phyloP scores from a whole-genome alignment of 1,140 invertebrate genomes.

The Proales similis region DNA sequence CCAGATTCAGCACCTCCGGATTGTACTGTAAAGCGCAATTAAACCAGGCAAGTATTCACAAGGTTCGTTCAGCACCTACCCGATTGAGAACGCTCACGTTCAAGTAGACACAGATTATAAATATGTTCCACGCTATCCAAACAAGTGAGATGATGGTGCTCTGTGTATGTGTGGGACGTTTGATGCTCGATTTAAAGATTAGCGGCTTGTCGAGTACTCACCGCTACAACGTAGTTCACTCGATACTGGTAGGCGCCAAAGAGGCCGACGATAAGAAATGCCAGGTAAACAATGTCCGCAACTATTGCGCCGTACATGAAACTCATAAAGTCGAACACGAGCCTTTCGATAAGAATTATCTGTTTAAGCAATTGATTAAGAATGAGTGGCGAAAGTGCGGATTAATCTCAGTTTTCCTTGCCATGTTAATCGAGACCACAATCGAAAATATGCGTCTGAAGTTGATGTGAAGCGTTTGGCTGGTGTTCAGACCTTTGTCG shows the following conservation, averaged over 20 bases:
- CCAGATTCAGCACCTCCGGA: constrained; percentile 18
- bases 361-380: constrained; percentile 6
- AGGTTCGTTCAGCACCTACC: neutral
- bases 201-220: neutral
- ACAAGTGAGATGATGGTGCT: constrained; percentile 1
- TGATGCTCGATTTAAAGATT: neutral
- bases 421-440: too few relatives aligned
- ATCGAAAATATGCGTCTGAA: too few relatives aligned
- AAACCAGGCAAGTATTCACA: neutral
- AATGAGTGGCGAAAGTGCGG: too few relatives aligned
- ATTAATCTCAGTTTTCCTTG: too few relatives aligned
- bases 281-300: constrained; percentile 17
- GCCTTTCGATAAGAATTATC: constrained; percentile 22
- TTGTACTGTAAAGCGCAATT: constrained; percentile 19
- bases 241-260: constrained; percentile 27
- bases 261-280: constrained; percentile 27
- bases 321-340: constrained; percentile 22
- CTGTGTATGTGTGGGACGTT: neutral
- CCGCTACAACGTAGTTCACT: constrained; percentile 29
- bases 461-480: too few relatives aligned
- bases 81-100: constrained; percentile 17
- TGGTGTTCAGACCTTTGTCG: too few relatives aligned
- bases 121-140: constrained; percentile 35
- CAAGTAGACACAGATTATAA: constrained; percentile 34
- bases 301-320: constrained; percentile 35